A percentile compares a stretch with the other conserved stretches of the same genome.
phyloP scores from a whole-genome alignment of 92 coral and sea anemone species.

The Zoanthus sansibaricus region DNA sequence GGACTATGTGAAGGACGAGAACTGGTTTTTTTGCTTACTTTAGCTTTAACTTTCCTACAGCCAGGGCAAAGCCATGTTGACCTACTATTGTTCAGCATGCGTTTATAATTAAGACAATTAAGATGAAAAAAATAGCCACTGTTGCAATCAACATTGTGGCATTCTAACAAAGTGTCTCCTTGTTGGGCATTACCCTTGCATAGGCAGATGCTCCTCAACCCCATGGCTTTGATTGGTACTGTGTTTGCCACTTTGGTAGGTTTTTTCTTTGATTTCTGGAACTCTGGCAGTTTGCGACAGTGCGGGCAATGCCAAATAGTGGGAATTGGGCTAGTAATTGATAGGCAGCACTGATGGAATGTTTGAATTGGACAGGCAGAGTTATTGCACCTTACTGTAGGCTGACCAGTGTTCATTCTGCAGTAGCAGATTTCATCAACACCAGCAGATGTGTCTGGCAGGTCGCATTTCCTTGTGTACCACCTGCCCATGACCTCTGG shows the following conservation, averaged over 20 bases:
- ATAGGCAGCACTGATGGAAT: slow-evolving; percentile 60
- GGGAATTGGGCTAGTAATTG: slow-evolving; percentile 44
- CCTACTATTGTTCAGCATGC: slow-evolving; percentile 43
- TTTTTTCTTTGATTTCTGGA: slow-evolving; percentile 39
- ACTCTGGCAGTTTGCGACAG: slow-evolving; percentile 61
- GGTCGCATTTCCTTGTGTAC: slow-evolving; percentile 62
- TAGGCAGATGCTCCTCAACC: slow-evolving; percentile 48
- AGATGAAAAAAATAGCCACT: slow-evolving; percentile 51
- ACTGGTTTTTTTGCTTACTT: slow-evolving; percentile 10
- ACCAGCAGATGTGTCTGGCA: slow-evolving; percentile 18
- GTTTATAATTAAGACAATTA: slow-evolving; percentile 51
- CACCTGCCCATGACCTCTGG: slow-evolving; percentile 69
- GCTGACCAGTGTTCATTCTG: slow-evolving; percentile 49
- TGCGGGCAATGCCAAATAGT: slow-evolving; percentile 62
- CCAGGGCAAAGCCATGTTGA: slow-evolving; percentile 47
- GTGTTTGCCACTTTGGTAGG: neutral
- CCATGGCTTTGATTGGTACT: slow-evolving; percentile 55
- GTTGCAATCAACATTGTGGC: slow-evolving; percentile 47
- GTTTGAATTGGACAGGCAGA: slow-evolving; percentile 54
- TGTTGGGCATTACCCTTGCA: slow-evolving; percentile 61
- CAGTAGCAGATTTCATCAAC: slow-evolving; percentile 50
- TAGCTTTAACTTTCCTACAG: slow-evolving; percentile 40
- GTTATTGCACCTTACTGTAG: slow-evolving; percentile 54
- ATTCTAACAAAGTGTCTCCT: slow-evolving; percentile 66
- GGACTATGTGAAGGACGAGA: slow-evolving; percentile 14